These are phyloP conservation scores for Tringa solitaria DNA, from an alignment of 2,113 vertebrate genomes.

Conservation along the genomic window DNA sequence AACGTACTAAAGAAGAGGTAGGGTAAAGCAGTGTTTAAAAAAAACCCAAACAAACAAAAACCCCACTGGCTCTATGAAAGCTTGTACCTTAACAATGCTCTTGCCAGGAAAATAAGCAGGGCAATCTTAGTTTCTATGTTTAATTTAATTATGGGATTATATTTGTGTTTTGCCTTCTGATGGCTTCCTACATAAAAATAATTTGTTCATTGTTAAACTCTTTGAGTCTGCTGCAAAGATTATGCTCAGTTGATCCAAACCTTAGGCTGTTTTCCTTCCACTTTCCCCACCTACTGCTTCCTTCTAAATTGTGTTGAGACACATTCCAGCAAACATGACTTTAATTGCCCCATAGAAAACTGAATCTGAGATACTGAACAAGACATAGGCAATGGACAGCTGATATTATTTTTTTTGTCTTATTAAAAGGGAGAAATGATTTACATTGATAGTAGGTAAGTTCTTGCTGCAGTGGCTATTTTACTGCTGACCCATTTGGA, in stretches of 20 bases:
- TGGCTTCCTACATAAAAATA: neutral
- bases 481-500: neutral
- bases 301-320: neutral
- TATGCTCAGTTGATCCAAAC: neutral
- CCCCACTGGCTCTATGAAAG: accelerated
- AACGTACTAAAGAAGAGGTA: neutral
- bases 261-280: neutral
- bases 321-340: neutral
- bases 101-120: neutral
- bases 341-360: neutral
- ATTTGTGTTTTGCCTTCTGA: neutral
- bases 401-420: neutral
- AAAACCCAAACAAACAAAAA: neutral
- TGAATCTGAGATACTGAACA: neutral
- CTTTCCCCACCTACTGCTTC: neutral
- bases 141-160: neutral
- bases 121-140: neutral
- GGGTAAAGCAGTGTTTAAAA: neutral
- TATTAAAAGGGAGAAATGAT: neutral
- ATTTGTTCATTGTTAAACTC: neutral
- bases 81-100: neutral
- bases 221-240: neutral
- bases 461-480: neutral
- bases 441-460: neutral
- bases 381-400: neutral